These are phyloP conservation scores for Zygogramma bicolorata DNA, from an alignment of 2,888 invertebrate species.

Conservation along the genomic window DNA sequence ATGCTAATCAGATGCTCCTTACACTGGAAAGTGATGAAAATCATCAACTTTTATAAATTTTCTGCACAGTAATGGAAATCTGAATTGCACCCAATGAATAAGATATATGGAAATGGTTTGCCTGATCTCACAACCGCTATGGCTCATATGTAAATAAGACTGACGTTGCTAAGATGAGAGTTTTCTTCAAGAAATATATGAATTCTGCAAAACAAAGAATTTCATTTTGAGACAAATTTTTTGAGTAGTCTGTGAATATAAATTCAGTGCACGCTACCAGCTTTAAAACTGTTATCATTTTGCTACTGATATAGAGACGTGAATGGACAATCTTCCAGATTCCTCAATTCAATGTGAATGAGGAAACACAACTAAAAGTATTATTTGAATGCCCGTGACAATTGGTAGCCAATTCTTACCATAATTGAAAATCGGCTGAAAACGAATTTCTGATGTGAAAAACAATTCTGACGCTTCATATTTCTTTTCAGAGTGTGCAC, in stretches of 20 bases:
- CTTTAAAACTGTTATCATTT: neutral
- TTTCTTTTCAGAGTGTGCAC: slow-evolving; percentile 1
- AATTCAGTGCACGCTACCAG: neutral
- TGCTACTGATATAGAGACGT: neutral
- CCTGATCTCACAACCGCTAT: neutral
- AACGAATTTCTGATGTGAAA: too few relatives aligned
- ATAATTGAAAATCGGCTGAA: too few relatives aligned
- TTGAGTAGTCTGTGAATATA: neutral
- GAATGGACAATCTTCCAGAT: too few relatives aligned
- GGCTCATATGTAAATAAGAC: neutral
- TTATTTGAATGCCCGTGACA: too few relatives aligned
- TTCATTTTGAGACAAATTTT: slow-evolving; percentile 6
- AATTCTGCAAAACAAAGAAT: neutral
- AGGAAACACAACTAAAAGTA: too few relatives aligned
- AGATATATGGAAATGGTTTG: neutral
- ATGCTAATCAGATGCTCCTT: too few relatives aligned
- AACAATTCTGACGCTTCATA: too few relatives aligned
- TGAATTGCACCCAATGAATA: neutral
- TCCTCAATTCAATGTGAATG: too few relatives aligned
- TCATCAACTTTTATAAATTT: too few relatives aligned
- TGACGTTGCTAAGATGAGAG: neutral
- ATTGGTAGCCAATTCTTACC: too few relatives aligned
- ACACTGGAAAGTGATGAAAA: too few relatives aligned
- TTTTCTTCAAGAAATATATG: neutral
- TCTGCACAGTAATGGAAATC: too few relatives aligned